Evolutionary conservation across 2,113 vertebrate species (phyloP), one percentile per base, ranked within the genome.

Genomic region (Condylura cristata): DNA sequence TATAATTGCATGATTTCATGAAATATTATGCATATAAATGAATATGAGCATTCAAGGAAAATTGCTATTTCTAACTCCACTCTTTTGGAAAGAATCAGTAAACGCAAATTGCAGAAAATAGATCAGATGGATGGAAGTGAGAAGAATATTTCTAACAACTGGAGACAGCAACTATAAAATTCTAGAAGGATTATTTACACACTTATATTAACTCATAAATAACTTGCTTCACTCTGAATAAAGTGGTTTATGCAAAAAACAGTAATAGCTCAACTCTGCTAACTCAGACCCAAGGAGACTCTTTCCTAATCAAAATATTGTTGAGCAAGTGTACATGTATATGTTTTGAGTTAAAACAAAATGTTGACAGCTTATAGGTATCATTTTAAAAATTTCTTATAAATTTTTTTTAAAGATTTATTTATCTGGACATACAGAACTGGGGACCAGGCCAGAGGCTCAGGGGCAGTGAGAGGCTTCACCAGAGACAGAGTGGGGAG

Each of bases 241-340:
- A 90, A 95, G 26, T 63, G 2, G 20, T 80, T 91, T 14, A 85
- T 70, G n/a, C 89, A 92, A 86, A 86, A 30, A 75, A n/a, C 65
- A 68, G 1, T 26, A 2, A 87, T 24, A 83, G 37, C 7, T 61
- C 28, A 14, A 39, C n/a, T 39, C 39, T 86, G 28, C 13, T 51
- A 65, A 75, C 32, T 84, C 30, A 90, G 65, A 84, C 4, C 30
- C n/a, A 34, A n/a, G 81, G 61, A 66, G 16, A 78, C 7, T 14
- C 10, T 86, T 82, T 61, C 28, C 6, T 44, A 37, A n/a, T 86
- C 39, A 72, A 72, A 76, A 37, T 51, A 48, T 37, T 44, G 60
- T 26, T 76, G 26, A 86, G 63, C 41, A 24, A n/a, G 26, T 75
- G 74, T 2, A 4, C 71, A 44, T 30, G n/a, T 53, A 34, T 53